Conservation (phyloP, 1,140 invertebrate genomes). For the Drosophila subpulchrella region DNA sequence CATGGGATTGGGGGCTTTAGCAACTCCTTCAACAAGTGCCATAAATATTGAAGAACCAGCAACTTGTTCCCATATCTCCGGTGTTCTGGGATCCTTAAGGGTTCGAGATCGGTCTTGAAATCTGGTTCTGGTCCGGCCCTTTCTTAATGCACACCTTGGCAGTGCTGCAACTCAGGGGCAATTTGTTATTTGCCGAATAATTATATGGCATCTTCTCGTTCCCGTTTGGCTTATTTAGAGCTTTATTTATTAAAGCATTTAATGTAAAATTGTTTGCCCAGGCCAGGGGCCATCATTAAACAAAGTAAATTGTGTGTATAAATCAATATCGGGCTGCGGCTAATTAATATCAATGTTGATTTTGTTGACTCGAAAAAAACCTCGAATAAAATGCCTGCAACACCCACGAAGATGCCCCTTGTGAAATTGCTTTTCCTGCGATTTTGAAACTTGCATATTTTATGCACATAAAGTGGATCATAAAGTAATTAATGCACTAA, state of each 20-base stretch:
- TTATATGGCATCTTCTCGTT: conserved; percentile 62
- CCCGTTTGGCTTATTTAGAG: conserved; percentile 70
- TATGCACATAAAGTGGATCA: conserved; percentile 79
- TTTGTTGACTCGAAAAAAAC: conserved; percentile 30
- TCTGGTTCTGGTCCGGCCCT: conserved; percentile 26
- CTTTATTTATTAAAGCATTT: conserved; percentile 82
- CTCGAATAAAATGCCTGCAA: conserved; percentile 35
- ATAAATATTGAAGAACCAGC: conserved; percentile 59
- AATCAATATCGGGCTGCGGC: conserved; percentile 53
- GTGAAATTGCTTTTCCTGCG: conserved; percentile 58
- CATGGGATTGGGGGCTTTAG: not conserved
- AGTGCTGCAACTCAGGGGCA: conserved; percentile 40
- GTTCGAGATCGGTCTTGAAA: not conserved
- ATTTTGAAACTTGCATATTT: conserved; percentile 61
- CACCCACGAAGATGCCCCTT: conserved; percentile 61
- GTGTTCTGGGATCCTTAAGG: conserved; percentile 26
- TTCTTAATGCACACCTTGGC: conserved; percentile 63
- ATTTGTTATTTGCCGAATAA: conserved; percentile 75
- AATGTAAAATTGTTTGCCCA: conserved; percentile 81
- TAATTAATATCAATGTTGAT: conserved; percentile 74
- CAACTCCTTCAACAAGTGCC: conserved; percentile 60
- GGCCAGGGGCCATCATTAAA: conserved; percentile 70
- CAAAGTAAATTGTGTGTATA: conserved; percentile 60
- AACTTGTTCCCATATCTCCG: conserved; percentile 36
- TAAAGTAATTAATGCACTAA: conserved; percentile 84